Evolutionary conservation across 2,888 invertebrate genomes (phyloP), one percentile per base, ranked within the genome.

Genomic region (Villa cingulata): DNA sequence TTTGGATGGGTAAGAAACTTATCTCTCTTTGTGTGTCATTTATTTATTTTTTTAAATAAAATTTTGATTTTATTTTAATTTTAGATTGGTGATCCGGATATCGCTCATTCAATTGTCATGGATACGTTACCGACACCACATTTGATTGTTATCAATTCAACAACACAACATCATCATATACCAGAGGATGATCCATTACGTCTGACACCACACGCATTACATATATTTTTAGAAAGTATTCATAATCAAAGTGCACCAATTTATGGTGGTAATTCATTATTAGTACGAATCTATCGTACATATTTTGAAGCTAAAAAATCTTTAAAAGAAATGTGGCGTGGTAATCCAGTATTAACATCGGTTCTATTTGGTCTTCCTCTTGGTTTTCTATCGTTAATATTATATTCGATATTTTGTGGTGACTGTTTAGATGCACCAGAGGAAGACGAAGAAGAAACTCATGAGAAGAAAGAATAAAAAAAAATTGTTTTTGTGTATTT

Each of bases 351-450:
- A 52, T 72, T 98, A 51, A 94, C 95, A 5, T 77, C 90, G 29
- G 81, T 97, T 5, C 76, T 98, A 45, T 94, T 98, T 68, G 95
- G 96, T 1, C 74, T 97, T 50, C 97, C 97, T 0, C 72, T 91
- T 39, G 89, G 91, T 34, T 95, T 98, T 65, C 76, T 98, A 18
- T 84, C 88, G 19, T 78, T 97, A 18, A 95, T 98, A 58, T 82
- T 91, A 63, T 97, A 97, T 67, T 91, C 94, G 2, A 83, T 95
- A 53, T 97, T 92, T 70, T 97, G 96, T 65, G 86, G 91, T 45
- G 96, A 97, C 65, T 90, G 96, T 59, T 72, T 94, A 54, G 95
- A 94, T 65, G 89, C 89, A 1, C 83, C 86, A 41, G 90, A 89
- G 48, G 86, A 86, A 46, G 86, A 86, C 1, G 57, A 56, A 2